Conservation (phyloP, 2,113 vertebrate species). For the Odontophorus gujanensis region DNA sequence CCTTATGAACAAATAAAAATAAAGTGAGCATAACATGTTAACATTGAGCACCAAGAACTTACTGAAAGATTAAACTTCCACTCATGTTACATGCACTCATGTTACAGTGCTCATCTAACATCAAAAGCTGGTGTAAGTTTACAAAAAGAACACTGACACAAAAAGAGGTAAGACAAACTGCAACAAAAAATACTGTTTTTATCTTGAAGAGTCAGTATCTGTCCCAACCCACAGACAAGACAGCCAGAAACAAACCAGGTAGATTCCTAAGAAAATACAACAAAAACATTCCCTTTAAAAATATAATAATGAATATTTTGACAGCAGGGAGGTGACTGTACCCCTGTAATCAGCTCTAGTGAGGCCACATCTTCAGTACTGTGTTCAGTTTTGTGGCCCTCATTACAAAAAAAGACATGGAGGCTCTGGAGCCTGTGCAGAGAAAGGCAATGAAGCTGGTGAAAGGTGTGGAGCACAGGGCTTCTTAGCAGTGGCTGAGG, state of each 20-base stretch:
- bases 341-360: too few relatives aligned
- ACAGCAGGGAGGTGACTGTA: too few relatives aligned
- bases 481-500: too few relatives aligned
- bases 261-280: neutral
- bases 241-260: neutral
- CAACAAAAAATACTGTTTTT: neutral
- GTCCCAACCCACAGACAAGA: neutral
- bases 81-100: neutral
- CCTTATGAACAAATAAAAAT: conserved; percentile 74
- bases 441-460: too few relatives aligned
- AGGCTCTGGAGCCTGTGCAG: too few relatives aligned
- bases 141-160: neutral
- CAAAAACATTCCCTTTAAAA: neutral
- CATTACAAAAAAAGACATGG: too few relatives aligned
- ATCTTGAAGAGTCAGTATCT: neutral
- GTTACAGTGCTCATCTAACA: neutral
- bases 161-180: neutral
- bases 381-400: too few relatives aligned
- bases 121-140: neutral
- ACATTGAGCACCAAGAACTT: neutral
- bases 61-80: neutral
- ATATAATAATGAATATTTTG: neutral
- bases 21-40: neutral
- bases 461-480: too few relatives aligned
- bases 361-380: too few relatives aligned